Conservation (phyloP, 2,888 invertebrate genomes). For the Neocrepidodera transversa region DNA sequence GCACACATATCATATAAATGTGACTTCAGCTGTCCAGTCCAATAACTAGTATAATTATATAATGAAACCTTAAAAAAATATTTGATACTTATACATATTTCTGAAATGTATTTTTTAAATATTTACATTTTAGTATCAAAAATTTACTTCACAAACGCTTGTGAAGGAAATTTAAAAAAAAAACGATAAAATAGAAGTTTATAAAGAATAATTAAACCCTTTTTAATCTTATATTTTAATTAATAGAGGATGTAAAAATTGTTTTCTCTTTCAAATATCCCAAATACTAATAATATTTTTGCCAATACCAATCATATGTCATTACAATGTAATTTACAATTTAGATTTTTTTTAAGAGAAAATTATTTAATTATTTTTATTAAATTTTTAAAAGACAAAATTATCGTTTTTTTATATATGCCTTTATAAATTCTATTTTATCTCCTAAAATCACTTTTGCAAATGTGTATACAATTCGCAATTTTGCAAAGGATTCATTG, state of each 20-base stretch:
- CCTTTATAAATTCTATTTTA: slow-evolving; percentile 5
- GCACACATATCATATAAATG: slow-evolving; percentile 58
- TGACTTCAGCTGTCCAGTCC: slow-evolving; percentile 60
- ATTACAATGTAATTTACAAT: too few species aligned
- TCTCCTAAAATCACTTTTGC: slow-evolving; percentile 1
- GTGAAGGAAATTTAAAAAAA: slow-evolving; percentile 29
- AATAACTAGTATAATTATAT: slow-evolving; percentile 54
- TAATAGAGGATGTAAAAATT: too few species aligned
- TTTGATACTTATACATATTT: slow-evolving; percentile 54
- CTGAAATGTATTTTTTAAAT: slow-evolving; percentile 58
- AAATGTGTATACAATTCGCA: slow-evolving; percentile 22
- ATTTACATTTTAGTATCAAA: slow-evolving; percentile 49
- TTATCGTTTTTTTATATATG: too few species aligned
- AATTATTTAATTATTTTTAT: too few species aligned
- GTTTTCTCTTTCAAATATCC: too few species aligned
- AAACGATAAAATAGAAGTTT: too few species aligned
- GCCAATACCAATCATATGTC: too few species aligned
- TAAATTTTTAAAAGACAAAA: too few species aligned
- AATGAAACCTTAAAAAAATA: slow-evolving; percentile 45
- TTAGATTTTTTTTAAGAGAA: too few species aligned
- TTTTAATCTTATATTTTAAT: too few species aligned
- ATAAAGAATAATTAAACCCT: too few species aligned
- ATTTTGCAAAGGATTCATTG: slow-evolving; percentile 8
- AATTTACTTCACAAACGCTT: slow-evolving; percentile 14
- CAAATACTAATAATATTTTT: too few species aligned